Evolutionary conservation across 2,888 invertebrate species (phyloP).

Genomic region (Zygothrica quintamaculata): DNA sequence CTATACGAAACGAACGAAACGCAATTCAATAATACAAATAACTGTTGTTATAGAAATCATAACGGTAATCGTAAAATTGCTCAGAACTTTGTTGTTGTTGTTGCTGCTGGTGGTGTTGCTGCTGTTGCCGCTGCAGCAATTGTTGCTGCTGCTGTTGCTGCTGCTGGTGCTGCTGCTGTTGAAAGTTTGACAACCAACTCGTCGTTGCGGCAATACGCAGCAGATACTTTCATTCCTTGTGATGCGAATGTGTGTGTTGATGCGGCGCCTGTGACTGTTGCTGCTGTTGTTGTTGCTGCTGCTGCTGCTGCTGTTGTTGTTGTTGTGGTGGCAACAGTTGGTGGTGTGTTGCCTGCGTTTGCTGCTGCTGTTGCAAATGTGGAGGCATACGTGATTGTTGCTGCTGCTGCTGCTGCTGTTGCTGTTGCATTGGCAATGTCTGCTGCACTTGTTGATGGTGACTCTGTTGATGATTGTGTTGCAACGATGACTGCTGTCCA

Average conservation of each 20-base stretch:
- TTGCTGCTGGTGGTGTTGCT: constrained; percentile 45
- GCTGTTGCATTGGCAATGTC: constrained; percentile 32
- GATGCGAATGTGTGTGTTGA: constrained; percentile 72
- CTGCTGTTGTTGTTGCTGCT: constrained; percentile 51
- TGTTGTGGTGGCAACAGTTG: constrained; percentile 43
- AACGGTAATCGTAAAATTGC: constrained; percentile 56
- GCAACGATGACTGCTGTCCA: constrained; percentile 34
- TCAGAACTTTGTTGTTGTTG: constrained; percentile 49
- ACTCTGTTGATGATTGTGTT: constrained; percentile 43
- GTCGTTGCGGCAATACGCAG: constrained; percentile 80
- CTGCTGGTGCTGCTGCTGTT: constrained; percentile 55
- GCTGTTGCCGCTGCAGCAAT: constrained; percentile 42
- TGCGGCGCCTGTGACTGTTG: constrained; percentile 59
- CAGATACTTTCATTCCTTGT: constrained; percentile 83
- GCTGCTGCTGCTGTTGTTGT: constrained; percentile 55
- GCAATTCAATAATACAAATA: constrained; percentile 59
- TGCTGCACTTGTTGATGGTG: constrained; percentile 49
- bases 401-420: constrained; percentile 47
- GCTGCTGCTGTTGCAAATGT: constrained; percentile 55
- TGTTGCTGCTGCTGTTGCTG: constrained; percentile 47
- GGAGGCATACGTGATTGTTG: constrained; percentile 25
- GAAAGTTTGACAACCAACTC: constrained; percentile 80
- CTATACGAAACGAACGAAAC: constrained; percentile 13
- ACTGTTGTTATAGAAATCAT: constrained; percentile 67
- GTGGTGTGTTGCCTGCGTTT: constrained; percentile 24